phyloP scores from a whole-genome alignment of 2,888 invertebrate species.

The Acanthosepion pharaonis region DNA sequence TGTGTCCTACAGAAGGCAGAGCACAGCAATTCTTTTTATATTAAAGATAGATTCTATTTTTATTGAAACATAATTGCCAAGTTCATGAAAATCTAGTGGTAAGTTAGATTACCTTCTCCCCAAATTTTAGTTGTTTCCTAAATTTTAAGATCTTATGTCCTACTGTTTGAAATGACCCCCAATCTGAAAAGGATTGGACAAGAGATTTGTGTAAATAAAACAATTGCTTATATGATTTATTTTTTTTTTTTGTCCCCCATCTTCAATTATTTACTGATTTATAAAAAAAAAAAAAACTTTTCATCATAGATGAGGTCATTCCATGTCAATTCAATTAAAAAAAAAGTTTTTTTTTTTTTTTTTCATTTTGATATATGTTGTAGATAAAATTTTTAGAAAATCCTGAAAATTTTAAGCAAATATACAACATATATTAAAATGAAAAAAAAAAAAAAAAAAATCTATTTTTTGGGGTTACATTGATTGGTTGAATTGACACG shows the following conservation, averaged over 20 bases:
- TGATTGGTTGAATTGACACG: too few species aligned
- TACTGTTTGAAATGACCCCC: neutral
- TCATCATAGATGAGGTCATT: too few species aligned
- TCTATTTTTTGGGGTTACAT: too few species aligned
- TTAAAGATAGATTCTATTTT: conserved; percentile 14
- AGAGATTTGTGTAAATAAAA: neutral
- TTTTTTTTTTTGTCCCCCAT: neutral
- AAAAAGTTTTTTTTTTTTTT: too few species aligned
- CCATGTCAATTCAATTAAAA: too few species aligned
- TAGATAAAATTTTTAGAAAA: too few species aligned
- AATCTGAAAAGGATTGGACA: neutral
- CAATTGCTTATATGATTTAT: neutral
- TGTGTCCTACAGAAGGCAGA: neutral
- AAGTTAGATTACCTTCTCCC: neutral
- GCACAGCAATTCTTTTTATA: neutral
- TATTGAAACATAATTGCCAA: neutral
- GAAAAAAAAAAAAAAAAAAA: too few species aligned
- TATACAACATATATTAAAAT: too few species aligned
- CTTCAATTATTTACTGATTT: too few species aligned
- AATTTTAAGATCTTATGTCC: neutral
- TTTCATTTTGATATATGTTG: too few species aligned
- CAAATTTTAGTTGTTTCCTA: neutral
- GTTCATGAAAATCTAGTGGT: neutral
- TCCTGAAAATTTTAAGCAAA: too few species aligned
- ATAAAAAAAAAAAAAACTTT: too few species aligned